A percentile compares a stretch with the other conserved stretches of the same genome.
phyloP scores from a whole-genome alignment of 1,140 invertebrate genomes.

The Tachypleus tridentatus region DNA sequence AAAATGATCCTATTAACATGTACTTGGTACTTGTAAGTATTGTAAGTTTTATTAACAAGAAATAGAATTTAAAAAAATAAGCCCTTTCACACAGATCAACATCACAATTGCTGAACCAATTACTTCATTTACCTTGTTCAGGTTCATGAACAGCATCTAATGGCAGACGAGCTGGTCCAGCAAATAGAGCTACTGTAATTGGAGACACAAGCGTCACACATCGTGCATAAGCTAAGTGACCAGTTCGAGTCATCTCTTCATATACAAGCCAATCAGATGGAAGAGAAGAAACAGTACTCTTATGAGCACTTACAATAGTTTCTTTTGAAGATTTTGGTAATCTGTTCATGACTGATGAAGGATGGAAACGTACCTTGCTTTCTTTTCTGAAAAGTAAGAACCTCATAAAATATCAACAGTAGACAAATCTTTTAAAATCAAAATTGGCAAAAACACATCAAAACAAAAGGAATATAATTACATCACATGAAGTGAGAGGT shows the following conservation, averaged over 20 bases:
- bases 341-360: constrained; percentile 52
- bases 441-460: background rate
- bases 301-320: constrained; percentile 31
- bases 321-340: constrained; percentile 31
- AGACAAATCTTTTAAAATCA: background rate
- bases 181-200: constrained; percentile 63
- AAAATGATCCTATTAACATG: no score
- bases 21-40: no score
- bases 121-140: constrained; percentile 35
- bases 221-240: constrained; percentile 49
- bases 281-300: constrained; percentile 38
- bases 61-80: no score
- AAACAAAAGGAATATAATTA: no score
- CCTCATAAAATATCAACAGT: constrained; percentile 5
- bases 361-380: constrained; percentile 58
- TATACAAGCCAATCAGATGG: constrained; percentile 72
- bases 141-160: constrained; percentile 45
- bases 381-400: constrained; percentile 45
- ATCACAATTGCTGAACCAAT: no score
- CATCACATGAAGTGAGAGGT: no score
- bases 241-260: constrained; percentile 61
- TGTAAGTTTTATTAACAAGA: no score
- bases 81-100: no score
- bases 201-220: constrained; percentile 66
- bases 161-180: constrained; percentile 53